These are phyloP conservation scores for Psilopsiagon aymara DNA, from an alignment of 2,113 vertebrate genomes.

Conservation along the genomic window DNA sequence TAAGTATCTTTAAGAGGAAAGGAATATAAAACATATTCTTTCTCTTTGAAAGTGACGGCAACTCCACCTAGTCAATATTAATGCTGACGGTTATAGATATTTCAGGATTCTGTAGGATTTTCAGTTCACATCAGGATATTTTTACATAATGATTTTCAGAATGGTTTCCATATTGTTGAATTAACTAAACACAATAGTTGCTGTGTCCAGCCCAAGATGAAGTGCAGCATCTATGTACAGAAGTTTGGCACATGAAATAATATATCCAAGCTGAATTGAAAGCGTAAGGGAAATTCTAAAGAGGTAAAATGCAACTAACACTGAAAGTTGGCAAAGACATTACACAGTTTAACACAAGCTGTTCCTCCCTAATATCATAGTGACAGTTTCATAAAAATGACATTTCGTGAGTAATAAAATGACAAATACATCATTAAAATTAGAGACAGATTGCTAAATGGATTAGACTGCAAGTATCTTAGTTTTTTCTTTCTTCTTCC, in stretches of 20 bases:
- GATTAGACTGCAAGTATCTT: slow-evolving; percentile 51
- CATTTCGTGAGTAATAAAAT: slow-evolving; percentile 65
- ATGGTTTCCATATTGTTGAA: neutral
- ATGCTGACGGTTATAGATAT: neutral
- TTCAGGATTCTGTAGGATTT: neutral
- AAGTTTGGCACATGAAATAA: neutral
- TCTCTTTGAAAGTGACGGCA: neutral
- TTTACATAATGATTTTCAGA: neutral
- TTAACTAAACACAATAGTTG: neutral
- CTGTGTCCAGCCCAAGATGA: neutral
- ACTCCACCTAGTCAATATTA: neutral
- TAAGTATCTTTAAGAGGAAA: neutral
- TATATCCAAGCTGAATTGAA: neutral
- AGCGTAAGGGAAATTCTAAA: slow-evolving; percentile 18
- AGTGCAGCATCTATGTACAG: neutral
- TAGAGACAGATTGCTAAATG: slow-evolving; percentile 66
- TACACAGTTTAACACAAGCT: slow-evolving; percentile 60
- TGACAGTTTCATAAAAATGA: slow-evolving; percentile 62
- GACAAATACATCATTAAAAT: slow-evolving; percentile 70
- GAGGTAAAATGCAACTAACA: slow-evolving; percentile 2
- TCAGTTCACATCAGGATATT: neutral
- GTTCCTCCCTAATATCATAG: slow-evolving; percentile 58
- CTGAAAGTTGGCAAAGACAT: slow-evolving; percentile 14
- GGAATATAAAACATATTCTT: neutral
- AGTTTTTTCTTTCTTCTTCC: slow-evolving; percentile 30